These are phyloP conservation scores for Steinernema feltiae DNA, from an alignment of 1,140 invertebrate genomes.

Conservation along the genomic window DNA sequence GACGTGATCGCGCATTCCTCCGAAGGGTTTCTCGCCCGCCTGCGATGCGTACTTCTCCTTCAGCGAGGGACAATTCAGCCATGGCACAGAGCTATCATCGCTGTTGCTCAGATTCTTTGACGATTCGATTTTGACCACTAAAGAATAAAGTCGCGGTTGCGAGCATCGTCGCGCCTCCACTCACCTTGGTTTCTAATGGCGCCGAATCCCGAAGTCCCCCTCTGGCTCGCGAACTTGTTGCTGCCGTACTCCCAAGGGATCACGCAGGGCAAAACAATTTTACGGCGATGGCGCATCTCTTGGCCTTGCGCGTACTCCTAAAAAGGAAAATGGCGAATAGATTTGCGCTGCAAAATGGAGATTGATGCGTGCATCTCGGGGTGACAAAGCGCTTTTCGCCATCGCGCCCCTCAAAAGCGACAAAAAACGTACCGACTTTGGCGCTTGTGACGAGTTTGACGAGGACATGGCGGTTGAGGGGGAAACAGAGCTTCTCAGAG, in stretches of 20 bases:
- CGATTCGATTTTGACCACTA: slow-evolving; percentile 29
- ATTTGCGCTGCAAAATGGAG: slow-evolving; percentile 8
- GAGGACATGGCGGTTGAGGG: not conserved
- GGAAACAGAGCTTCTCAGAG: not conserved
- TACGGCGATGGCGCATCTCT: slow-evolving; percentile 32
- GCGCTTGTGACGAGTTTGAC: not conserved
- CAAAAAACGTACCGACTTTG: not conserved
- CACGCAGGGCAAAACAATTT: slow-evolving; percentile 31
- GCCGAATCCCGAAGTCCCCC: not conserved
- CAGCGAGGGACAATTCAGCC: slow-evolving; percentile 17
- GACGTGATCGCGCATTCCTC: slow-evolving; percentile 18
- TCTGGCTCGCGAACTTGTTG: slow-evolving; percentile 34
- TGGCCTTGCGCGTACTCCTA: slow-evolving; percentile 34
- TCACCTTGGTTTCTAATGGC: not conserved
- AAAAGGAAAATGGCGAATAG: slow-evolving; percentile 21
- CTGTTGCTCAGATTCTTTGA: slow-evolving; percentile 26
- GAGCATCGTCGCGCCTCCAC: not conserved
- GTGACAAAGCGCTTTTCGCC: slow-evolving; percentile 11
- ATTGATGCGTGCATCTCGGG: not conserved
- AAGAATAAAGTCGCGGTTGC: slow-evolving; percentile 2
- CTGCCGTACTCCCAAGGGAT: slow-evolving; percentile 37
- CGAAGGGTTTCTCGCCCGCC: slow-evolving; percentile 19
- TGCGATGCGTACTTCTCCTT: slow-evolving; percentile 22
- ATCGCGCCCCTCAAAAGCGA: not conserved
- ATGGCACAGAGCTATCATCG: slow-evolving; percentile 28